phyloP scores from a whole-genome alignment of 2,113 vertebrate species.

The Plectropomus leopardus region DNA sequence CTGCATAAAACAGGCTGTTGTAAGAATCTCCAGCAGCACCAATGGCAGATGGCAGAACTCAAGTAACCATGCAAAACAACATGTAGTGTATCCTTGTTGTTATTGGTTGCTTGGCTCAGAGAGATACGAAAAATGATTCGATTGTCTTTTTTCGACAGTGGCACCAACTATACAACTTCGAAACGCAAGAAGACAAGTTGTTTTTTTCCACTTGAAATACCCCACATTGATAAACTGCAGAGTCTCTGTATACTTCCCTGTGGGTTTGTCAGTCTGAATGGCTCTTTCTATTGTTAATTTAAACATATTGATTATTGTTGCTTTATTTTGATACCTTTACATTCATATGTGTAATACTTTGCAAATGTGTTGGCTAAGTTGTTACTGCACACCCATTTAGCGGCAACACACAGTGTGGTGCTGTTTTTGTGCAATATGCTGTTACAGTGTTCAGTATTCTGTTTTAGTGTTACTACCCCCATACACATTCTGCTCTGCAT shows the following conservation, averaged over 20 bases:
- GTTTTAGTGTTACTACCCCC: slow-evolving; percentile 16
- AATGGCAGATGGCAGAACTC: no score
- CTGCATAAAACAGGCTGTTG: no score
- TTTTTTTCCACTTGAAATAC: no score
- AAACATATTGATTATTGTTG: not conserved
- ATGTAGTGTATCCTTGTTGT: no score
- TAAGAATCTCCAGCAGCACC: no score
- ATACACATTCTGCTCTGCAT: slow-evolving; percentile 40
- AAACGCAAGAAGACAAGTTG: no score
- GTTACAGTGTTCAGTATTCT: slow-evolving; percentile 37
- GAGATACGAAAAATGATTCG: no score
- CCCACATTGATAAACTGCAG: not conserved
- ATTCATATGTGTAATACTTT: not conserved
- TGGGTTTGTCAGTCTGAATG: not conserved
- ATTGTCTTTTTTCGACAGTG: no score
- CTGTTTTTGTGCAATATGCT: slow-evolving; percentile 14
- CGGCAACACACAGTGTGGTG: not conserved
- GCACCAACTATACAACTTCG: no score
- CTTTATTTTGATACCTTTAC: not conserved
- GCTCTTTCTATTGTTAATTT: not conserved
- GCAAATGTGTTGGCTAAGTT: slow-evolving; percentile 7
- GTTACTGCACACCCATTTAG: not conserved
- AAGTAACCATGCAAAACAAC: no score
- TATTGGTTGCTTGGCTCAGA: no score
- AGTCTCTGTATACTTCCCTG: not conserved